Percentiles rank a stretch among this genome's conserved stretches.
Evolutionary conservation across 2,888 invertebrate species (phyloP).

Genomic region (Mesodorylaimus sp.): DNA sequence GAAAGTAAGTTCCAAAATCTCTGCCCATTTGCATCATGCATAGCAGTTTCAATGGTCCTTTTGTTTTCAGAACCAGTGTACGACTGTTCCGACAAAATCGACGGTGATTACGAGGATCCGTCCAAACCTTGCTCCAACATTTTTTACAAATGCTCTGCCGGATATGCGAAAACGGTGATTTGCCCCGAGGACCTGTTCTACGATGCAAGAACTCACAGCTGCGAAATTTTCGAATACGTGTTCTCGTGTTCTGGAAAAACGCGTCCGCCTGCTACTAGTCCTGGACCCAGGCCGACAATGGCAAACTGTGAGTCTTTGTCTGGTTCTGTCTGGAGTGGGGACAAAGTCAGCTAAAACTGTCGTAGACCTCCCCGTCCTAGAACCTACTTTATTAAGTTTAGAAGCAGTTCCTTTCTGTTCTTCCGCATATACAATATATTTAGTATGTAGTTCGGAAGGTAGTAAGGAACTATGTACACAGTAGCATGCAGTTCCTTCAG

Average conservation of each 20-base stretch:
- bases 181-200: neutral
- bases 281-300: neutral
- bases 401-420: no score
- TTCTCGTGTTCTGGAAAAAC: neutral
- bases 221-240: neutral
- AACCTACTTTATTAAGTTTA: no score
- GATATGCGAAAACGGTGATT: neutral
- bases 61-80: no score
- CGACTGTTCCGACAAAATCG: neutral
- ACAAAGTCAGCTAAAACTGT: no score
- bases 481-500: no score
- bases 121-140: neutral
- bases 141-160: slow-evolving; percentile 1
- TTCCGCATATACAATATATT: no score
- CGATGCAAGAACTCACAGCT: neutral
- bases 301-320: neutral
- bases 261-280: neutral
- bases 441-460: no score
- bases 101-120: slow-evolving; percentile 1
- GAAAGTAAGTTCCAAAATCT: neutral
- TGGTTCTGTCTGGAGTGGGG: neutral
- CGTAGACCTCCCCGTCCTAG: no score
- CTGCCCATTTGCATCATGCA: neutral
- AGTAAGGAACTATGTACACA: no score
- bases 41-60: neutral